Evolutionary conservation across 2,797 vertebrate species (phyloP).

Genomic region (Pyrocephalus nanus): DNA sequence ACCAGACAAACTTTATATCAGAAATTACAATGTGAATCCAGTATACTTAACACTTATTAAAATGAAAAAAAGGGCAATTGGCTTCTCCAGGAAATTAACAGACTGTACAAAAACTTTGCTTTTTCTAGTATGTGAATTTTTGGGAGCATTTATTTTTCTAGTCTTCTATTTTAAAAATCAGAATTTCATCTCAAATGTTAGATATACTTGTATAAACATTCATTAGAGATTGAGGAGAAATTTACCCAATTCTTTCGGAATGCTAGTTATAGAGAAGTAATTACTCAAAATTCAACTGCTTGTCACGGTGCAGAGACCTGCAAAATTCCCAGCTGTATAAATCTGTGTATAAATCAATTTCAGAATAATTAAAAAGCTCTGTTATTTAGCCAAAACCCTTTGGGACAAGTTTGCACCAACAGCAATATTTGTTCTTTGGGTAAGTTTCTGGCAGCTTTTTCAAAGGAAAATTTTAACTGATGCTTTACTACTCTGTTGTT

Average conservation of each 20-base stretch:
- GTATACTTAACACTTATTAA: not conserved
- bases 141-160: not conserved
- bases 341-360: slow-evolving; percentile 26
- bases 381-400: not conserved
- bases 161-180: not conserved
- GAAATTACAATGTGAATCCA: not conserved
- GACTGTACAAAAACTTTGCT: not conserved
- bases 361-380: slow-evolving; percentile 34
- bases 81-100: not conserved
- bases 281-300: slow-evolving; percentile 8
- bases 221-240: not conserved
- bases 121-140: not conserved
- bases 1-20: not conserved
- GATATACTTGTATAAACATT: not conserved
- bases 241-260: slow-evolving; percentile 6
- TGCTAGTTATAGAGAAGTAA: not conserved
- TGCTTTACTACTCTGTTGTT: not conserved
- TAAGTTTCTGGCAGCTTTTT: not conserved
- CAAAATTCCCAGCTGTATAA: slow-evolving; percentile 18
- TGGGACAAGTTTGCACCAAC: not conserved
- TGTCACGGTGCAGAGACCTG: not conserved
- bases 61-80: not conserved
- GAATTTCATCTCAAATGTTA: not conserved
- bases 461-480: not conserved
- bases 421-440: not conserved